phyloP scores from a whole-genome alignment of 2,113 vertebrate genomes.

The Eira barbara region DNA sequence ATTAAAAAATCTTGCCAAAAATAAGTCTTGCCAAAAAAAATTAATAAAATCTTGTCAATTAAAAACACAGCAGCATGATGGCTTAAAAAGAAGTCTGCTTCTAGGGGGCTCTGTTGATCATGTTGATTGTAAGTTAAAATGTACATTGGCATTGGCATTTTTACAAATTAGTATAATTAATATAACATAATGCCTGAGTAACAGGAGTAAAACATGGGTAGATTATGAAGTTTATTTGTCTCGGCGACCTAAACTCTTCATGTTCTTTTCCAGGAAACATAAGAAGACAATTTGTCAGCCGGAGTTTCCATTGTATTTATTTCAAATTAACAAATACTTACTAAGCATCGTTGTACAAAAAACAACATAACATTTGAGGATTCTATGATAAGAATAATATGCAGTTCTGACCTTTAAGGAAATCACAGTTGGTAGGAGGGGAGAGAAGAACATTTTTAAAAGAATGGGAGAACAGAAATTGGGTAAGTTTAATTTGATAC shows the following conservation, averaged over 20 bases:
- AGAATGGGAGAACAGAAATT: neutral
- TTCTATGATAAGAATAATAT: neutral
- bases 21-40: constrained; percentile 35
- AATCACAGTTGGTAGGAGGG: neutral
- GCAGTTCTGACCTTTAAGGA: neutral
- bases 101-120: constrained; percentile 33
- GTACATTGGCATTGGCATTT: constrained; percentile 26
- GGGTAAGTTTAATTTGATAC: neutral
- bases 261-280: neutral
- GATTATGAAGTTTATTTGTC: constrained; percentile 50
- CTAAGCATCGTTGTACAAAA: neutral
- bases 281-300: constrained; percentile 15
- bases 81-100: constrained; percentile 57
- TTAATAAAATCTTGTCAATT: neutral
- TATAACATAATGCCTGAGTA: neutral
- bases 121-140: constrained; percentile 45
- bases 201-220: neutral
- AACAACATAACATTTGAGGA: neutral
- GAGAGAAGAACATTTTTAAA: neutral
- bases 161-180: constrained; percentile 49
- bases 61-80: constrained; percentile 55
- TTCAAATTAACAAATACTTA: constrained; percentile 36
- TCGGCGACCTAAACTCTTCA: constrained; percentile 12
- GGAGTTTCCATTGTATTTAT: neutral
- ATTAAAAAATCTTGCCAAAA: constrained; percentile 50